phyloP scores from a whole-genome alignment of 2,888 invertebrate genomes.

The Ditylenchus weischeri region DNA sequence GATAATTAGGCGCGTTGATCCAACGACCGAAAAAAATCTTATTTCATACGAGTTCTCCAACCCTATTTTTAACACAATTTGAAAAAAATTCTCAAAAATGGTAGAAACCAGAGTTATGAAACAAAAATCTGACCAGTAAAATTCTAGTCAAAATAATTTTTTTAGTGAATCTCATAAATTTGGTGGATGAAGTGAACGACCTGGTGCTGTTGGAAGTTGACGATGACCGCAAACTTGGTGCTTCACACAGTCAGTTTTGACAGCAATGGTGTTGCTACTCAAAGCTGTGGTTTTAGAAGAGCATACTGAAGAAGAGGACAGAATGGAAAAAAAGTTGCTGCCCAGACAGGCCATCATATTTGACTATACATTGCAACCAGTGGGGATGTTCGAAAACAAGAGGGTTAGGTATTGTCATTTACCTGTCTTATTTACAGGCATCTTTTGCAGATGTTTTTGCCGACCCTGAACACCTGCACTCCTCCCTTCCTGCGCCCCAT shows the following conservation, averaged over 20 bases:
- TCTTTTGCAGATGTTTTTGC: not conserved
- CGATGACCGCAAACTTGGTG: not conserved
- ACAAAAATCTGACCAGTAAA: no score
- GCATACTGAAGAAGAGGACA: not conserved
- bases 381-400: slow-evolving; percentile 19
- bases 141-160: no score
- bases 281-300: not conserved
- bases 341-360: slow-evolving; percentile 19
- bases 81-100: no score
- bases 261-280: no score
- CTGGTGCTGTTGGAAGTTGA: not conserved
- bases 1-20: no score
- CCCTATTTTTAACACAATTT: no score
- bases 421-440: no score
- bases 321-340: not conserved
- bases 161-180: no score
- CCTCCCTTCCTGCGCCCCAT: slow-evolving; percentile 25
- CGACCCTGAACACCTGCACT: slow-evolving; percentile 6
- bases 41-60: no score
- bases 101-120: no score
- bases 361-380: slow-evolving; percentile 24
- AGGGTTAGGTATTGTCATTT: not conserved
- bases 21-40: no score
- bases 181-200: no score
- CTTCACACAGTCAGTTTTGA: not conserved